Base-by-base conservation (phyloP, 2,113 vertebrate genomes). In the Nerophis lumbriciformis region DNA sequence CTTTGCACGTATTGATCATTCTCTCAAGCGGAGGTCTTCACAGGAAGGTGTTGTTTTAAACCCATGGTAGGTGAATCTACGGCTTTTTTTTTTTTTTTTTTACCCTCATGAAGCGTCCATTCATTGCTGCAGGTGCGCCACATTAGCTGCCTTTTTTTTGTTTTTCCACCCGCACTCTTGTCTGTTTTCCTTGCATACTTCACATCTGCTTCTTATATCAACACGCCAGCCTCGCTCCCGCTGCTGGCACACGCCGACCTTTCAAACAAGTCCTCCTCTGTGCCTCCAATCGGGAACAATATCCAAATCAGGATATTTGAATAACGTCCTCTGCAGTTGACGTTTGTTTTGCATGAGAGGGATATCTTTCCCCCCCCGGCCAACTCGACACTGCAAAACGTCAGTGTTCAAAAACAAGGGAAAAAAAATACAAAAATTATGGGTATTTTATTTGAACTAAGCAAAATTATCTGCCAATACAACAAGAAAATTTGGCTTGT, bases 201-300 rank as follows among this genome's bases (percentile, higher is more conserved):
- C 72, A 85, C 83, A 82, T 88, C 81, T 88, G 85, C 68, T 89
- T 80, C 76, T 83, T 57, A 72, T 80, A 81, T 82, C 60, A 82
- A 50, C 72, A 69, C 51, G 48, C 58, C 69, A 44, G 62, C 37
- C 47, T 66, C 53, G 52, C 64, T 64, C 47, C 60, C 28, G 38
- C 38, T 39, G 38, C 38, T 72, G 62, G 73, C 67, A 72, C 81
- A 61, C 65, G 5, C 59, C 53, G 9, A 42, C n/a, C 0, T 14
- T 72, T 72, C 49, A 59, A 61, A 78, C 72, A 62, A 59, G 69
- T 77, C 53, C 21, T 63, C 75, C 78, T 80, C 68, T 76, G 71
- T 64, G 73, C 12, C 10, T 79, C 52, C 15, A 70, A 65, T 65
- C 48, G 21, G 55, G 65, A 78, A 71, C 58, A 59, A 48, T 5